These are phyloP conservation scores for Gari tellinella DNA, from an alignment of 2,888 invertebrate species.

Conservation along the genomic window DNA sequence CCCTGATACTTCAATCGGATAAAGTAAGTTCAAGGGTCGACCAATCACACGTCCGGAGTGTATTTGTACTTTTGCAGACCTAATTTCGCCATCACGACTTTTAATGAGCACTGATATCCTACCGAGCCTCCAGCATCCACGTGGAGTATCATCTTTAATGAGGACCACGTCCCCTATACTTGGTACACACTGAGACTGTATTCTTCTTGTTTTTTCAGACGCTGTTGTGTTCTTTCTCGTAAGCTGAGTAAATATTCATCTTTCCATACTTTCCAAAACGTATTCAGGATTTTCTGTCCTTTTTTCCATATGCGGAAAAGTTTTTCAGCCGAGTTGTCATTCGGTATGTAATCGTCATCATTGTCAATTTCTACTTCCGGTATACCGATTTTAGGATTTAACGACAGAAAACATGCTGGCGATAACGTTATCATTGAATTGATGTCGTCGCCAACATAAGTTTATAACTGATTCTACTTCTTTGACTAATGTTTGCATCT, in stretches of 20 bases:
- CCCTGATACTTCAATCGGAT: conserved; percentile 18
- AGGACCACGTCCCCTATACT: conserved; percentile 21
- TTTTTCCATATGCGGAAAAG: conserved; percentile 24
- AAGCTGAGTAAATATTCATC: conserved; percentile 29
- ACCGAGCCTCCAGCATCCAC: conserved; percentile 23
- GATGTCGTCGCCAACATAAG: conserved; percentile 39
- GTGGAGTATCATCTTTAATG: conserved; percentile 31
- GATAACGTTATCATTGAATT: conserved; percentile 35
- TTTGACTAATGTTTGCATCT: conserved; percentile 34
- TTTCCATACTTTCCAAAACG: conserved; percentile 38
- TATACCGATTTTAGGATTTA: conserved; percentile 31
- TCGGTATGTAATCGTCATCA: conserved; percentile 22
- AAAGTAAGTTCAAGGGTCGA: conserved; percentile 28
- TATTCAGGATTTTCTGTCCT: conserved; percentile 26
- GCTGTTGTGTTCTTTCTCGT: conserved; percentile 24
- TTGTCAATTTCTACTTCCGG: conserved; percentile 14
- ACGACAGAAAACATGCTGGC: conserved; percentile 29
- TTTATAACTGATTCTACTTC: conserved; percentile 37
- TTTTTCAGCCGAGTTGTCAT: conserved; percentile 12
- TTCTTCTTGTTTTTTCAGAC: conserved; percentile 17
- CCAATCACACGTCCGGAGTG: conserved; percentile 9
- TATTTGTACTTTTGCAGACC: conserved; percentile 23
- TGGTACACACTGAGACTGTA: conserved; percentile 8
- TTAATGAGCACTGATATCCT: conserved; percentile 4
- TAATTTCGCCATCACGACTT: conserved; percentile 24